Evolutionary conservation across 2,113 vertebrate genomes (phyloP).

Genomic region (Psephotus haematonotus): DNA sequence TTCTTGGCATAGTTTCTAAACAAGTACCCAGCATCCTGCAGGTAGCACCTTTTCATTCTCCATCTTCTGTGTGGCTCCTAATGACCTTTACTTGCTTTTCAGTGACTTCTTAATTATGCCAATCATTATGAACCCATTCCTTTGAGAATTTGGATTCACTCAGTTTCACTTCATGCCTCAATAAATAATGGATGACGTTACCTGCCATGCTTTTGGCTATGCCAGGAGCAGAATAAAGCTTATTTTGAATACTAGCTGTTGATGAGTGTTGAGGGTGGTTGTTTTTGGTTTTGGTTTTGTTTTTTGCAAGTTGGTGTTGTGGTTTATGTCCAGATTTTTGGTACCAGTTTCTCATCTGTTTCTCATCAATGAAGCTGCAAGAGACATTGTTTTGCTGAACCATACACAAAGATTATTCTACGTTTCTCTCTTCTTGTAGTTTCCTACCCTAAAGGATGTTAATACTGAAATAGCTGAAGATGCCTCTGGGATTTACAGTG

Average conservation of each 20-base stretch:
- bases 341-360: neutral
- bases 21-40: neutral
- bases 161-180: neutral
- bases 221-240: neutral
- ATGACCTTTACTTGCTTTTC: neutral
- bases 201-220: too few species aligned
- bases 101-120: neutral
- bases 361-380: neutral
- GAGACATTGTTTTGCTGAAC: neutral
- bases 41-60: neutral
- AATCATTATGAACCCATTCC: neutral
- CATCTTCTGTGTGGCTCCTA: neutral
- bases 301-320: neutral
- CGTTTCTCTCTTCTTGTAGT: neutral
- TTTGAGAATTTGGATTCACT: neutral
- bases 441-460: neutral
- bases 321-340: neutral
- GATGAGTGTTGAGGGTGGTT: neutral
- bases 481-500: neutral
- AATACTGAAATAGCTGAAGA: neutral
- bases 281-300: too few species aligned
- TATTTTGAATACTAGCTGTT: neutral
- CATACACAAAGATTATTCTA: neutral
- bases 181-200: neutral
- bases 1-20: neutral